phyloP scores from a whole-genome alignment of 2,113 vertebrate genomes.

The Albula glossodonta region DNA sequence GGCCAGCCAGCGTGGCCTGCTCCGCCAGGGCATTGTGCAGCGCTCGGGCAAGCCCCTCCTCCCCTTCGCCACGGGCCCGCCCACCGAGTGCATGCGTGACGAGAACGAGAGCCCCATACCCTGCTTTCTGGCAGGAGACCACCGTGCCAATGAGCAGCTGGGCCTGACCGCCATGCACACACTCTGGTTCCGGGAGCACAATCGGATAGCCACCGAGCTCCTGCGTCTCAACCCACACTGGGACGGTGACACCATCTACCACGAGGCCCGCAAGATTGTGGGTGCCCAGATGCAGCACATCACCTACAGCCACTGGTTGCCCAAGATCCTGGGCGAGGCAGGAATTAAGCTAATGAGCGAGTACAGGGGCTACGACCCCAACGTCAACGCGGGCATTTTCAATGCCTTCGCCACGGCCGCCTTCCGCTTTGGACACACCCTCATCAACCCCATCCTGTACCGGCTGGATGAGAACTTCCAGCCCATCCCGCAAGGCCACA shows the following conservation, averaged over 20 bases:
- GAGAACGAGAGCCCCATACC: constrained; percentile 97
- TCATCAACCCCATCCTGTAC: constrained; percentile 92
- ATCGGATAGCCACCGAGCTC: constrained; percentile 87
- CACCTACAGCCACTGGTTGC: constrained; percentile 95
- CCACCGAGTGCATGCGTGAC: constrained; percentile 95
- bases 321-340: constrained; percentile 91
- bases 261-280: constrained; percentile 93
- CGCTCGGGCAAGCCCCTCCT: constrained; percentile 92
- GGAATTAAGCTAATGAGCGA: constrained; percentile 86
- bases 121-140: constrained; percentile 95
- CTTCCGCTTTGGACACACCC: constrained; percentile 96
- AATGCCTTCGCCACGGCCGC: constrained; percentile 94
- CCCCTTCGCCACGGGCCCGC: constrained; percentile 90
- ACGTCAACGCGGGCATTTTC: constrained; percentile 86
- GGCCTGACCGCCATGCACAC: constrained; percentile 96
- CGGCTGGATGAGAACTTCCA: constrained; percentile 86
- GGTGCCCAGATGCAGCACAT: constrained; percentile 97
- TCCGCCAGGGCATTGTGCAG: constrained; percentile 92
- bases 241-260: constrained; percentile 97
- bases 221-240: constrained; percentile 93
- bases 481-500: constrained; percentile 86
- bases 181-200: constrained; percentile 94
- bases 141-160: constrained; percentile 93
- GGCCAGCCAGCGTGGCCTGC: constrained; percentile 89
- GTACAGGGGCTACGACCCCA: constrained; percentile 88